A percentile compares a stretch with the other conserved stretches of the same genome.
Evolutionary conservation across 2,797 vertebrate species (phyloP).

Genomic region (Luscinia luscinia): DNA sequence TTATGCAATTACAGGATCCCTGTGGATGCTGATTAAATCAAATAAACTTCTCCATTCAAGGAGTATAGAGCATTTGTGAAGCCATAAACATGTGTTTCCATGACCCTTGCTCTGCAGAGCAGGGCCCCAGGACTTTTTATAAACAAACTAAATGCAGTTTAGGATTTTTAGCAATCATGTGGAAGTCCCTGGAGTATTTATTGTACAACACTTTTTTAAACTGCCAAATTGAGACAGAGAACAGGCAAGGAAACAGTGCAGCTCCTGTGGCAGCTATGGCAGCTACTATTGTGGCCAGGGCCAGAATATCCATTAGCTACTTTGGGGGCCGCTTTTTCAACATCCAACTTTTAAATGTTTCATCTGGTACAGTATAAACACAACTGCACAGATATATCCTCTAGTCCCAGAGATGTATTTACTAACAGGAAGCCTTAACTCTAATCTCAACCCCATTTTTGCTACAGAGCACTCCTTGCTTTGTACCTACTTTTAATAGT

Average conservation of each 20-base stretch:
- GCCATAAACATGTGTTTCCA: slow-evolving; percentile 68
- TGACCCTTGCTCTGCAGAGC: slow-evolving; percentile 50
- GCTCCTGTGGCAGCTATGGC: slow-evolving; percentile 65
- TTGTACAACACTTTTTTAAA: slow-evolving; percentile 44
- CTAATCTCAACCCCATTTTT: neutral
- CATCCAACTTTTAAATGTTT: slow-evolving; percentile 61
- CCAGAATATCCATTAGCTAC: slow-evolving; percentile 73
- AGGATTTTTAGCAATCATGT: slow-evolving; percentile 48
- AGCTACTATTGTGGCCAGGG: slow-evolving; percentile 25
- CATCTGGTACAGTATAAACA: slow-evolving; percentile 65
- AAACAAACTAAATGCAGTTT: slow-evolving; percentile 62
- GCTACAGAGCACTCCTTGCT: neutral
- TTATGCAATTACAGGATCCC: slow-evolving; percentile 65
- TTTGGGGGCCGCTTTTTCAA: slow-evolving; percentile 52
- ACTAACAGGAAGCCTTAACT: slow-evolving; percentile 43
- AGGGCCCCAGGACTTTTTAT: slow-evolving; percentile 43
- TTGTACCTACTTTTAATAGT: neutral
- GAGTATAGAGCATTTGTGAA: slow-evolving; percentile 53
- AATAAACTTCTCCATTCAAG: slow-evolving; percentile 62
- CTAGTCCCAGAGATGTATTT: neutral
- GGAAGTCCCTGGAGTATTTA: slow-evolving; percentile 47
- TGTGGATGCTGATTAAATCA: slow-evolving; percentile 73
- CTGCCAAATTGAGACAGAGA: slow-evolving; percentile 59
- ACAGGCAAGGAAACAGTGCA: slow-evolving; percentile 52
- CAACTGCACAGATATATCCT: slow-evolving; percentile 22